Evolutionary conservation across 2,113 vertebrate genomes (phyloP), one percentile per base, ranked within the genome.

Genomic region (Promerops cafer): DNA sequence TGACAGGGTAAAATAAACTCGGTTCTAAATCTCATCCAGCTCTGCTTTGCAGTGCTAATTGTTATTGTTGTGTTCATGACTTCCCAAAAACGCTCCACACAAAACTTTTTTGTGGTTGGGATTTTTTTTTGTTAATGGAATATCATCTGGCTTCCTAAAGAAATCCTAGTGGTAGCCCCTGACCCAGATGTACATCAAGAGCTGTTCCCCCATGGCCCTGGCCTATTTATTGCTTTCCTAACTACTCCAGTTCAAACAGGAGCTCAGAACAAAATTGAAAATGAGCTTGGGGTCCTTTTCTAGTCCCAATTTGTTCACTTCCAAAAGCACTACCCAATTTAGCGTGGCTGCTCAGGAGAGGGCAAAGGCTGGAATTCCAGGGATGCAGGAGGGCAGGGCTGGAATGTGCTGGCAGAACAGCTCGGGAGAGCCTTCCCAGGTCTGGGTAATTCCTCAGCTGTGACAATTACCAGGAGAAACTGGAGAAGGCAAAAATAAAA

Each of bases 221-320:
- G 93, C 97, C 97, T 97, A 97, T 96, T 97, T 97, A 96, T 95
- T 94, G 95, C 93, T 68, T 97, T 97, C 90, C 94, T 95, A 54
- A 97, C 74, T 33, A 50, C 93, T 95, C 5, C 79, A 64, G 87
- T 52, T 97, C 94, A 92, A 89, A 61, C 7, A 84, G 92, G 88
- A 92, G 92, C 96, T 97, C 94, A 13, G 94, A 91, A 95, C 96
- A 93, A 97, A 95, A 97, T 92, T 60, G 94, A 91, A 97, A 97
- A 97, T 97, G 97, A 97, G 95, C 96, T 97, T 79, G 94, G 97
- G 92, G 94, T 97, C 92, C 77, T 49, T 54, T 45, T 12, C 85
- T 83, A 24, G 28, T 97, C 96, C 95, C 94, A 89, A 69, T 83
- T 97, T 97, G 96, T 97, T 93, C 94, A 4, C 70, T 92, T 94